Conservation (phyloP, 2,113 vertebrate species). For the Aegotheles bennettii region DNA sequence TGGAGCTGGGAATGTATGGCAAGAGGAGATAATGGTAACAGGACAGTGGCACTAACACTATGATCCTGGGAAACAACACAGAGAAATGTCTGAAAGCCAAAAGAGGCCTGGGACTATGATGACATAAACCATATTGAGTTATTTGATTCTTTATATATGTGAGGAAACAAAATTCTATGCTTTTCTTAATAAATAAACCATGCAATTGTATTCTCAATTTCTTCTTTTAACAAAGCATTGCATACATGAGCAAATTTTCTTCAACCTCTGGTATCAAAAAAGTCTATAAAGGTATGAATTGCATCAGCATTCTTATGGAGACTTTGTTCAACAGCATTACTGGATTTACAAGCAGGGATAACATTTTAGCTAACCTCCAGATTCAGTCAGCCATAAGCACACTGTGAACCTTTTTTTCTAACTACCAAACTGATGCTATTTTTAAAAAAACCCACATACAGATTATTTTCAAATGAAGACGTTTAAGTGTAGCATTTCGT, state of each 20-base stretch:
- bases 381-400: conserved; percentile 26
- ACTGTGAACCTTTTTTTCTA: conserved; percentile 7
- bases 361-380: neutral
- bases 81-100: neutral
- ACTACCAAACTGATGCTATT: conserved; percentile 21
- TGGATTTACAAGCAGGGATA: neutral
- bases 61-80: neutral
- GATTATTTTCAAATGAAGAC: conserved; percentile 55
- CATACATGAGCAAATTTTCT: neutral
- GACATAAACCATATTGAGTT: neutral
- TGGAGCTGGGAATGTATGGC: neutral
- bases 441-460: conserved; percentile 42
- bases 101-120: neutral
- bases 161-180: neutral
- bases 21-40: neutral
- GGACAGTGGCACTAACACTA: neutral
- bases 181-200: conserved; percentile 16
- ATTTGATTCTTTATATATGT: neutral
- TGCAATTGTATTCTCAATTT: neutral
- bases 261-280: neutral
- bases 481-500: conserved; percentile 34
- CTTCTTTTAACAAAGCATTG: neutral
- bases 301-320: neutral
- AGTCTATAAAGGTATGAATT: neutral
- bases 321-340: neutral